Evolutionary conservation across 2,113 vertebrate genomes (phyloP).

Genomic region (Brachyhypopomus occidentalis): DNA sequence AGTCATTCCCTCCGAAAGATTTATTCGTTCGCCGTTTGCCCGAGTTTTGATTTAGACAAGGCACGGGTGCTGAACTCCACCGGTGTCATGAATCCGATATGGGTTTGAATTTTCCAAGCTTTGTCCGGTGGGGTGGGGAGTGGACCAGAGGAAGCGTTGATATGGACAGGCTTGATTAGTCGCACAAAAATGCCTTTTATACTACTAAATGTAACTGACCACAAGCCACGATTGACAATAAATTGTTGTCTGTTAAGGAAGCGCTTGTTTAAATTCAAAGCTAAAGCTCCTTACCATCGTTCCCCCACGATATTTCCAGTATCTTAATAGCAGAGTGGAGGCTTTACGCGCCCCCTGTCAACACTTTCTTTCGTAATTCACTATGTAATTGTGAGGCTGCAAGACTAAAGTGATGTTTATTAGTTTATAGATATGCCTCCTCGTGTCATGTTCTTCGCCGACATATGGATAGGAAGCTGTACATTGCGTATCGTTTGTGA

Average conservation of each 20-base stretch:
- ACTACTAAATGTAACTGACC: background rate
- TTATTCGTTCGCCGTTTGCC: conserved; percentile 19
- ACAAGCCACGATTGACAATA: background rate
- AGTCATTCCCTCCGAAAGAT: conserved; percentile 12
- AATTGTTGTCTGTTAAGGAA: background rate
- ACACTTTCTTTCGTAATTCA: conserved; percentile 24
- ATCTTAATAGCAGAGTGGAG: conserved; percentile 12
- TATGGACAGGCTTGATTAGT: conserved; percentile 47
- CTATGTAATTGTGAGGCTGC: background rate
- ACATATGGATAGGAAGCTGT: conserved; percentile 60
- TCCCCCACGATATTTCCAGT: too few relatives aligned
- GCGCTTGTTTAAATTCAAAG: conserved; percentile 2
- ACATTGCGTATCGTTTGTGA: conserved; percentile 73
- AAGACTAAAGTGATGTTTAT: background rate
- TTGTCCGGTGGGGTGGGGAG: conserved; percentile 53
- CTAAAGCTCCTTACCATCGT: conserved; percentile 2
- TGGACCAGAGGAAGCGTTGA: conserved; percentile 53
- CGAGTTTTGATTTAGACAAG: conserved; percentile 53
- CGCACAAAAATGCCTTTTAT: background rate
- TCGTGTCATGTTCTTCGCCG: conserved; percentile 30
- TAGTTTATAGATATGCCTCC: background rate
- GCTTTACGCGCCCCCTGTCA: conserved; percentile 46
- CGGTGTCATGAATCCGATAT: conserved; percentile 73
- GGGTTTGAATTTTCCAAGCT: conserved; percentile 63
- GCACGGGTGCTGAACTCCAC: conserved; percentile 63